These are phyloP conservation scores for Apamea crenata DNA, from an alignment of 2,888 invertebrate genomes.

Conservation along the genomic window DNA sequence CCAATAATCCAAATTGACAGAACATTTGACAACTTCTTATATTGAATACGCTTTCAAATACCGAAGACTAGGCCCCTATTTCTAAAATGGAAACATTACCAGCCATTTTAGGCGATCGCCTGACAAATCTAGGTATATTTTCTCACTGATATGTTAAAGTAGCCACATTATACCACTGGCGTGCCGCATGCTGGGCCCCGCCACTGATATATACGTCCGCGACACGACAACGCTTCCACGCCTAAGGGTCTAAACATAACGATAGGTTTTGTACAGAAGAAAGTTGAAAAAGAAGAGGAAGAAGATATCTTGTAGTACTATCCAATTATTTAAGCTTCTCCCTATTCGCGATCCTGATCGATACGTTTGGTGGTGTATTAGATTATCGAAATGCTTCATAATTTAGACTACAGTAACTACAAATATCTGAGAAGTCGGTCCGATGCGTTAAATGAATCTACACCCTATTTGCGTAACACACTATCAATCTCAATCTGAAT, in stretches of 20 bases:
- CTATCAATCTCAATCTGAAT: no score
- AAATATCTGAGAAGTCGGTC: no score
- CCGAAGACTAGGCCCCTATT: slow-evolving; percentile 8
- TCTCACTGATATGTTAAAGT: slow-evolving; percentile 65
- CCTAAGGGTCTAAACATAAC: slow-evolving; percentile 50
- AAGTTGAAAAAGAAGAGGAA: background rate
- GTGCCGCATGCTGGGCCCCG: slow-evolving; percentile 57
- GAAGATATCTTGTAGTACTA: background rate
- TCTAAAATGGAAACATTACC: slow-evolving; percentile 20
- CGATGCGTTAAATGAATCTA: no score
- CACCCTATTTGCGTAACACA: no score
- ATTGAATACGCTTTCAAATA: background rate
- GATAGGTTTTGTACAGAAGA: background rate
- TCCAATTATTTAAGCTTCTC: background rate
- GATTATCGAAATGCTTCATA: background rate
- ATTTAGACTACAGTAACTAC: no score
- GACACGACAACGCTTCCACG: slow-evolving; percentile 66
- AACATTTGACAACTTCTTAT: background rate
- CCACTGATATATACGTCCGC: slow-evolving; percentile 63
- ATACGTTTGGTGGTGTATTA: background rate
- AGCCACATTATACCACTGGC: slow-evolving; percentile 61
- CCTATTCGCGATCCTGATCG: no score
- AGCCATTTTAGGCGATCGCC: slow-evolving; percentile 65
- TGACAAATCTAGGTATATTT: slow-evolving; percentile 71
- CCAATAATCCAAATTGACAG: background rate